phyloP scores from a whole-genome alignment of 2,888 invertebrate genomes.

The Artemia sinica region DNA sequence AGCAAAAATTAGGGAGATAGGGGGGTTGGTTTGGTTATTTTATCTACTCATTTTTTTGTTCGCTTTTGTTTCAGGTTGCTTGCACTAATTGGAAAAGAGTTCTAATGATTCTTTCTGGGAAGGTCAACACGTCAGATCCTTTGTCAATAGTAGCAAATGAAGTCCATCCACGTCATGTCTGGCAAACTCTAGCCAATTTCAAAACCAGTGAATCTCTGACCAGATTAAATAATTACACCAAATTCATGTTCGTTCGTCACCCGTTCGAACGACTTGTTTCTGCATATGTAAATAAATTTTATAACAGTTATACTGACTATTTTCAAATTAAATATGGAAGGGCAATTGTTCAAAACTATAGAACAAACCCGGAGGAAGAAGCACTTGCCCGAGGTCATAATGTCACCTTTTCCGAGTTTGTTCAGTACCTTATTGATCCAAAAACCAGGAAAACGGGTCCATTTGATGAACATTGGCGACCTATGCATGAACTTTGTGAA shows the following conservation, averaged over 20 bases:
- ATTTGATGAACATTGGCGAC: conserved; percentile 78
- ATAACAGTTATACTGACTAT: conserved; percentile 45
- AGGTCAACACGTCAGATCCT: conserved; percentile 53
- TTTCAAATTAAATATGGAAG: conserved; percentile 41
- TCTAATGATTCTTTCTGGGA: conserved; percentile 58
- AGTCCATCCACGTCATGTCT: conserved; percentile 42
- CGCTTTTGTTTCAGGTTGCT: conserved; percentile 46
- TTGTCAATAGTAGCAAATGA: conserved; percentile 54
- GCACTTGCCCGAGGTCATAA: conserved; percentile 56
- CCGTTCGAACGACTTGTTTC: conserved; percentile 77
- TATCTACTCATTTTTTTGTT: conserved; percentile 13
- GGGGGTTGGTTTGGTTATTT: background rate
- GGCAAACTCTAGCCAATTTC: conserved; percentile 45
- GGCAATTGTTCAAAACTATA: conserved; percentile 53
- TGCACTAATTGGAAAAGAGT: conserved; percentile 89
- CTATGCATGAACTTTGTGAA: conserved; percentile 60
- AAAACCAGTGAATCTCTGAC: conserved; percentile 42
- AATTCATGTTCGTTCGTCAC: conserved; percentile 70
- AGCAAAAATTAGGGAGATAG: too few species aligned
- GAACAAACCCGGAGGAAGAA: conserved; percentile 49
- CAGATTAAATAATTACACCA: conserved; percentile 56
- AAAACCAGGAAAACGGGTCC: conserved; percentile 33
- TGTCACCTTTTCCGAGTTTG: conserved; percentile 71
- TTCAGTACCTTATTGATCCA: conserved; percentile 50
- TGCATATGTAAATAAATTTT: conserved; percentile 75